Conservation (phyloP, 2,797 vertebrate genomes). For the Microctenopoma steveboyesi region DNA sequence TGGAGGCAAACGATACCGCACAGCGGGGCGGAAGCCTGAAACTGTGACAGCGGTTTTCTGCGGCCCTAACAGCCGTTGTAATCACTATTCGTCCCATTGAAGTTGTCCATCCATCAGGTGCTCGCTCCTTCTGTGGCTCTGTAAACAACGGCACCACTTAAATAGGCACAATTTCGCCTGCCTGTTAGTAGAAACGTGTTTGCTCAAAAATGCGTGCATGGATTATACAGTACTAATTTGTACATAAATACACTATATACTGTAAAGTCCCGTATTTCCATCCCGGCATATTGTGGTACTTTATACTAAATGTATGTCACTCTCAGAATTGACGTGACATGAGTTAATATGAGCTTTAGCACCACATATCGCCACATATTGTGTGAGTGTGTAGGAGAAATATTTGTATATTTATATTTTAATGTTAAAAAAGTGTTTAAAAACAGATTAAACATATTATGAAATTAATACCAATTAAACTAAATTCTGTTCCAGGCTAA, state of each 20-base stretch:
- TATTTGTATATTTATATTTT: background rate
- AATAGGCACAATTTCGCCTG: constrained; percentile 46
- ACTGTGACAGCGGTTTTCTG: constrained; percentile 48
- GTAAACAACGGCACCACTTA: constrained; percentile 58
- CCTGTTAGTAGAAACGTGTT: constrained; percentile 46
- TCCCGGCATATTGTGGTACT: background rate
- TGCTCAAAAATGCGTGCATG: constrained; percentile 30
- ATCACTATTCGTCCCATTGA: constrained; percentile 61
- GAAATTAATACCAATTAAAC: background rate
- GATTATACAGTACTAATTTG: constrained; percentile 22
- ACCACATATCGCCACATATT: constrained; percentile 3
- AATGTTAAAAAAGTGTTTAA: too few relatives aligned
- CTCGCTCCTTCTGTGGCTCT: constrained; percentile 48
- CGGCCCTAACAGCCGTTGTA: constrained; percentile 48
- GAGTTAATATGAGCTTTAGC: constrained; percentile 5
- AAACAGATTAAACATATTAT: too few relatives aligned
- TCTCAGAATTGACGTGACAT: constrained; percentile 3
- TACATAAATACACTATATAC: constrained; percentile 26
- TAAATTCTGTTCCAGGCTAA: background rate
- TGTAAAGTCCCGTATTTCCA: constrained; percentile 9
- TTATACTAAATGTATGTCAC: constrained; percentile 10
- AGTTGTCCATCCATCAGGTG: constrained; percentile 66
- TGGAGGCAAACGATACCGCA: constrained; percentile 62
- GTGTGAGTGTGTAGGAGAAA: background rate
- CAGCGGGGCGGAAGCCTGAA: constrained; percentile 56